These are phyloP conservation scores for Morpho helenor DNA, from an alignment of 2,888 invertebrate genomes.

Conservation along the genomic window DNA sequence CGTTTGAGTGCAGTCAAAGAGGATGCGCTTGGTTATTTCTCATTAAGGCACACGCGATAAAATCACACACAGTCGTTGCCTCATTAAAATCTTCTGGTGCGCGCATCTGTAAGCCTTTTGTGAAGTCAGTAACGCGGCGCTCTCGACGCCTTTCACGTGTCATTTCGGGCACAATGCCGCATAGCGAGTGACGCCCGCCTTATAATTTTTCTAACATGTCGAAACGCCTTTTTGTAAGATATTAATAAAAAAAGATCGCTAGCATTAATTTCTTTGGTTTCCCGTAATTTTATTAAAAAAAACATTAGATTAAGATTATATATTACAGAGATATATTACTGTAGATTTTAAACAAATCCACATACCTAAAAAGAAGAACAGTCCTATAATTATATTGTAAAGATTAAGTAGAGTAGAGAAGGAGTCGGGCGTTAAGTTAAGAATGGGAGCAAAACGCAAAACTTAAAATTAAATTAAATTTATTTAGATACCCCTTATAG, in stretches of 20 bases:
- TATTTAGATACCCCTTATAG: too few species aligned
- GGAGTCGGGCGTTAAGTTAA: too few species aligned
- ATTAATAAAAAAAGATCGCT: slow-evolving; percentile 39
- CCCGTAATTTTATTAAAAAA: neutral
- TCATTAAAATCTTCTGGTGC: slow-evolving; percentile 79
- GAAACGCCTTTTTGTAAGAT: slow-evolving; percentile 57
- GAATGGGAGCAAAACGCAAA: too few species aligned
- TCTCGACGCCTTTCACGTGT: slow-evolving; percentile 76
- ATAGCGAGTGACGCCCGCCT: slow-evolving; percentile 47
- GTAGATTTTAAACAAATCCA: too few species aligned
- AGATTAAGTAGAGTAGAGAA: too few species aligned
- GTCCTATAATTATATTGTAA: too few species aligned
- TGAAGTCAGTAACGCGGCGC: slow-evolving; percentile 63
- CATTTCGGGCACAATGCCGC: slow-evolving; percentile 74
- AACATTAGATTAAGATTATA: slow-evolving; percentile 22
- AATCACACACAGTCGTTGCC: slow-evolving; percentile 78
- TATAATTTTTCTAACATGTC: slow-evolving; percentile 60
- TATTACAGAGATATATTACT: too few species aligned
- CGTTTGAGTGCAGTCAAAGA: slow-evolving; percentile 65
- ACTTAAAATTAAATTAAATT: too few species aligned
- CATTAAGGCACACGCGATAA: slow-evolving; percentile 76
- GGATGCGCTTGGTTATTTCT: slow-evolving; percentile 78
- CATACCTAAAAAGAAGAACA: too few species aligned
- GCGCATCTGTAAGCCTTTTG: slow-evolving; percentile 78
- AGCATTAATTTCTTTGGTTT: neutral